Evolutionary conservation across 2,113 vertebrate genomes (phyloP), one percentile per base, ranked within the genome.

Genomic region (Alethe castanea): DNA sequence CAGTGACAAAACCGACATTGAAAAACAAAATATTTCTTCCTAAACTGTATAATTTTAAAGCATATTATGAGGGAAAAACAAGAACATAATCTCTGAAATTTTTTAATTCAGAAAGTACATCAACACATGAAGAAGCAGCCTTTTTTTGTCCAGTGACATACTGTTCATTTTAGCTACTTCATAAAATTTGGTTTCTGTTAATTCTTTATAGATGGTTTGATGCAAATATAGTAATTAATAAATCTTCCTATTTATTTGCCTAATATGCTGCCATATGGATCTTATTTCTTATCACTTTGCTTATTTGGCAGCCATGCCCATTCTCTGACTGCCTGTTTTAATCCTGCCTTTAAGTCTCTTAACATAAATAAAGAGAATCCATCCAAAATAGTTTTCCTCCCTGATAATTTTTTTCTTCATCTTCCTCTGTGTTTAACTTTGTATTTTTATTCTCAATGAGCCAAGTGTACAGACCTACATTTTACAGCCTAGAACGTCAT

Each of bases 301-400:
- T 80, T 67, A 24, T 65, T 79, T 60, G 70, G 33, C 81, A 86
- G 64, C 42, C 52, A 60, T 2, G 18, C 7, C 3, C 25, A 33
- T 81, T 71, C 62, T 88, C 73, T 40, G 40, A 76, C 54, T 59
- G 67, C 23, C 61, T 60, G 29, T 92, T 85, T 92, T 86, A 94
- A 92, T 90, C 69, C 53, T 79, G 44, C 48, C 78, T 91, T 66
- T 79, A 93, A 94, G 48, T 91, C 62, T 74, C 61, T 92, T 89
- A 83, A 77, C 17, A 45, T 64, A 88, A 70, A 86, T 59, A 89
- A 89, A 89, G 85, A 73, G 80, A 71, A 92, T 92, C 88, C 42
- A 69, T 60, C 33, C 53, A 61, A 71, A 89, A 95, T 91, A 14
- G 1, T 72, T 45, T 72, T 79, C 50, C 45, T 81, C 64, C 19